These are phyloP conservation scores for Trichosurus vulpecula DNA, from an alignment of 2,797 vertebrate species.

Conservation along the genomic window DNA sequence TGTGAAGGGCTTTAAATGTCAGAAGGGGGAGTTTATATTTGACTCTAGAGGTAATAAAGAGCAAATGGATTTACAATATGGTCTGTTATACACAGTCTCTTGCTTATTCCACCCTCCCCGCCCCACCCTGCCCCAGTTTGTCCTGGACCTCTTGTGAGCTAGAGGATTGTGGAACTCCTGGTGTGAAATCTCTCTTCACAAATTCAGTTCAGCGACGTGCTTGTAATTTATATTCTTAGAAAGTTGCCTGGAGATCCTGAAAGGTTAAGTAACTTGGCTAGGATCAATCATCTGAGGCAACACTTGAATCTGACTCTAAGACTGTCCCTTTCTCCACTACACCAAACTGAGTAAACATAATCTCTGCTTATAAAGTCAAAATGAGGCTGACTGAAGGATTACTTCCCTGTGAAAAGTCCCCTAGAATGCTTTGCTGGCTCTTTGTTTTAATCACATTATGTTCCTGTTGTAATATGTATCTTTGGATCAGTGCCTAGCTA, in stretches of 20 bases:
- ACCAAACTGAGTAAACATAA: neutral
- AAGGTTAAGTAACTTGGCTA: neutral
- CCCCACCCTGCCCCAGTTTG: neutral
- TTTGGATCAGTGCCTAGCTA: neutral
- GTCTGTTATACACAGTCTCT: neutral
- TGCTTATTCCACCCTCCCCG: neutral
- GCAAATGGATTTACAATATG: neutral
- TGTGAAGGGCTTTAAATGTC: neutral
- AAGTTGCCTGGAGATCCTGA: neutral
- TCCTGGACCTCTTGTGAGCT: neutral
- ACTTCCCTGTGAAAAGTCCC: neutral
- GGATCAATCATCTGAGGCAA: neutral
- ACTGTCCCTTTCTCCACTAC: neutral
- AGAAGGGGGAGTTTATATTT: neutral
- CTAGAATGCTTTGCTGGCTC: neutral
- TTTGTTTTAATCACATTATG: slow-evolving; percentile 7
- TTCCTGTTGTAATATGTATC: neutral
- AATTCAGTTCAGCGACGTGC: neutral
- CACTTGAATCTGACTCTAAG: neutral
- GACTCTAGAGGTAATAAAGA: neutral
- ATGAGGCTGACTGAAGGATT: neutral
- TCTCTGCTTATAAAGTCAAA: neutral
- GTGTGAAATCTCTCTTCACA: neutral
- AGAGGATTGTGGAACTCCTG: neutral
- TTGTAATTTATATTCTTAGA: neutral